phyloP scores from a whole-genome alignment of 2,113 vertebrate genomes.

The Nycticorax nycticorax region DNA sequence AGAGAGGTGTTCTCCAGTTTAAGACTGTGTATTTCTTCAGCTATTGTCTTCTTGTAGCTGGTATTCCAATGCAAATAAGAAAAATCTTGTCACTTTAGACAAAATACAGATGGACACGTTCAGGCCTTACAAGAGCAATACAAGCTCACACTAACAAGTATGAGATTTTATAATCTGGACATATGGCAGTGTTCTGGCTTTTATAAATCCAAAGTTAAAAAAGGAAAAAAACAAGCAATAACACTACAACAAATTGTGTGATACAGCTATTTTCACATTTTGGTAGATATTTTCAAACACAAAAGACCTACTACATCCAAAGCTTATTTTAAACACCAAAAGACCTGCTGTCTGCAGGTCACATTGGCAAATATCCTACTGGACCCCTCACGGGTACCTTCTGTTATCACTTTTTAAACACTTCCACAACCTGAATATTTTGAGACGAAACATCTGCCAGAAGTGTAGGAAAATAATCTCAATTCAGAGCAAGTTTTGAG shows the following conservation, averaged over 20 bases:
- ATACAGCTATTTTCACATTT: neutral
- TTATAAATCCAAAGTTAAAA: neutral
- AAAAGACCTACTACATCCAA: neutral
- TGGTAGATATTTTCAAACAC: neutral
- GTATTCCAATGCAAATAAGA: neutral
- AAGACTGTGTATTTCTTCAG: slow-evolving; percentile 63
- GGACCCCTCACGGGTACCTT: neutral
- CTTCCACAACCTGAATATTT: neutral
- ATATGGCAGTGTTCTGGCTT: neutral
- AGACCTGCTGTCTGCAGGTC: neutral
- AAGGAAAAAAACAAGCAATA: neutral
- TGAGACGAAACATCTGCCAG: neutral
- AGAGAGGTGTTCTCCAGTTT: slow-evolving; percentile 65
- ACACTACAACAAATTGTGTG: rapidly evolving
- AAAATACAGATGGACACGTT: neutral
- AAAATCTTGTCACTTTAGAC: neutral
- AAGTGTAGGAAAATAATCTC: neutral
- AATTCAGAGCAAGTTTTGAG: neutral
- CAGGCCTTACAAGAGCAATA: neutral
- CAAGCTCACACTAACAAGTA: neutral
- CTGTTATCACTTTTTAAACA: neutral
- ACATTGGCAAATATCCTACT: neutral
- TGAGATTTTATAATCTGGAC: neutral
- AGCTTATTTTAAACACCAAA: neutral
- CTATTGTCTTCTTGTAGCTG: slow-evolving; percentile 74